These are phyloP conservation scores for Itoplectis maculator DNA, from an alignment of 2,888 invertebrate species.

Conservation along the genomic window DNA sequence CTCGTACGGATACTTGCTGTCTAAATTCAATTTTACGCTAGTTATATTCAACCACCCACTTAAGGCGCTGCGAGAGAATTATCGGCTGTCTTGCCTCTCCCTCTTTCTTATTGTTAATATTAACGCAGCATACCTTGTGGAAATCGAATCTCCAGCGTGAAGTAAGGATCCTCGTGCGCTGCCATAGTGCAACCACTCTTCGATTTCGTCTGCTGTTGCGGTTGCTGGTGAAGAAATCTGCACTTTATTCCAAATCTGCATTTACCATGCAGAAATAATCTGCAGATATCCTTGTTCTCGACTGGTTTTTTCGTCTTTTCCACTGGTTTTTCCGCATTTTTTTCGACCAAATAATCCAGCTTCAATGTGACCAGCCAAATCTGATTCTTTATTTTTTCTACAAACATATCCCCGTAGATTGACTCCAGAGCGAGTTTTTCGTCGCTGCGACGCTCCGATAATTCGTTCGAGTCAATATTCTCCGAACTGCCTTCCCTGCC, in stretches of 20 bases:
- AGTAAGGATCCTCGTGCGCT: constrained; percentile 81
- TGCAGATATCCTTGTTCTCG: constrained; percentile 88
- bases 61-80: too few relatives aligned
- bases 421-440: constrained; percentile 91
- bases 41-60: too few relatives aligned
- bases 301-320: constrained; percentile 84
- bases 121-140: constrained; percentile 85
- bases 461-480: constrained; percentile 85
- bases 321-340: constrained; percentile 84
- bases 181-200: constrained; percentile 77
- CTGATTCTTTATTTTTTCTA: constrained; percentile 88
- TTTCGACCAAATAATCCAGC: constrained; percentile 88
- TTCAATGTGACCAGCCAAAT: constrained; percentile 90
- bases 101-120: background rate
- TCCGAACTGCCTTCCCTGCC: constrained; percentile 81
- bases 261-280: constrained; percentile 87
- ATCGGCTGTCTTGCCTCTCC: too few relatives aligned
- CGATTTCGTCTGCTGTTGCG: constrained; percentile 80
- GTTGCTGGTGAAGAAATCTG: constrained; percentile 89
- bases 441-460: constrained; percentile 89
- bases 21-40: constrained; percentile 68
- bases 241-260: constrained; percentile 92
- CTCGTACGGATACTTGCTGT: constrained; percentile 90
- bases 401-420: constrained; percentile 90
- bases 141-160: constrained; percentile 92